Evolutionary conservation across 2,797 vertebrate genomes (phyloP), one percentile per base, ranked within the genome.

Genomic region (Sebastes cheni): DNA sequence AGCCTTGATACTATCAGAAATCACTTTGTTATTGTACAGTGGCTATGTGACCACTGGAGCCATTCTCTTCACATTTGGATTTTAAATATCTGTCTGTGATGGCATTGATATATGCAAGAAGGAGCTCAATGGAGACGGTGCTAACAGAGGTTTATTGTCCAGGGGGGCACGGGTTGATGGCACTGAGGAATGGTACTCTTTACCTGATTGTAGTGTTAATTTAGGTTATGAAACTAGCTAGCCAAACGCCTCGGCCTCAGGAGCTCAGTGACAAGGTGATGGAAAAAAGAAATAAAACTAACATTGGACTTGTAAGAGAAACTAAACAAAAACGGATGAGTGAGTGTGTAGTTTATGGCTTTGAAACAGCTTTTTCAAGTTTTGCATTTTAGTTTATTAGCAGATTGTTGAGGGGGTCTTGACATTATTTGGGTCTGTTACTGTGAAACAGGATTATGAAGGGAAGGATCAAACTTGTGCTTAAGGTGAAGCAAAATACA

Each of bases 1-100:
- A 52, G 46, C 71, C 72, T 72, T 80, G 54, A 60, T 52, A n/a
- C 11, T 13, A 50, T 79, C 18, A 66, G 8, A 71, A 59, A n/a
- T 58, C 32, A 22, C 32, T 20, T 58, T 71, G 22, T 64, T 64
- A 10, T 18, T 65, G 60, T 18, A 3, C 5, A 34, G 36, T 25
- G 52, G 14, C 29, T 23, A 5, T 72, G 27, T 12, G 29, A 27
- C 22, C 23, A 16, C 29, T 20, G 7, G 12, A 73, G 42, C 25
- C 30, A 4, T 30, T 64, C 62, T 69, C 25, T 29, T 16, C 4
- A 39, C 23, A n/a, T 13, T 27, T 77, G 29, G 29, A 70, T 12
- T 66, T 27, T 3, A 56, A 46, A 50, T 36, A 42, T 54, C 16
- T 39, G 30, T 12, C 18, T 50, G 29, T 3, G 52, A 6, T 12